Evolutionary conservation across 2,113 vertebrate genomes (phyloP).

Genomic region (Ochotona curzoniae): DNA sequence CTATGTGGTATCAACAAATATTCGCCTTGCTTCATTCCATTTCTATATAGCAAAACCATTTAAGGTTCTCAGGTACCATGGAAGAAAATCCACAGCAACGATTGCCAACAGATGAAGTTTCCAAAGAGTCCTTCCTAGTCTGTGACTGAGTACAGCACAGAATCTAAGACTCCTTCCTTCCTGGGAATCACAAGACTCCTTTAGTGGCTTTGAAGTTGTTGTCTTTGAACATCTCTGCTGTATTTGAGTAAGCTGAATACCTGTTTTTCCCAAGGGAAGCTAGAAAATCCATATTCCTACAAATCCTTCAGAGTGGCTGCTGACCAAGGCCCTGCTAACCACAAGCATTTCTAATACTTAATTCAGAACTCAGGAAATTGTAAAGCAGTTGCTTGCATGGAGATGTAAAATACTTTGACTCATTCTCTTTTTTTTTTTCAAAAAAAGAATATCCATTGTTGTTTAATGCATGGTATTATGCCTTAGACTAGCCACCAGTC

Average conservation of each 20-base stretch:
- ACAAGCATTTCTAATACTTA: not conserved
- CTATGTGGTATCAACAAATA: not conserved
- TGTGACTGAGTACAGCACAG: not conserved
- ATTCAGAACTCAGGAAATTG: not conserved
- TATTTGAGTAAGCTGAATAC: not conserved
- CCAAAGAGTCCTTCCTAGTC: not conserved
- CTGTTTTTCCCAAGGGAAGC: not conserved
- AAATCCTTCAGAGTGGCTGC: not conserved
- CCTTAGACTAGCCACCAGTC: not conserved
- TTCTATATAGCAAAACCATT: not conserved
- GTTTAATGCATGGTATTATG: not conserved
- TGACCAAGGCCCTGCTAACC: not conserved
- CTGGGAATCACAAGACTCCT: not conserved
- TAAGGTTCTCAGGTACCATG: not conserved
- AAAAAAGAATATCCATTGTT: not conserved
- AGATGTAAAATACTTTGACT: not conserved
- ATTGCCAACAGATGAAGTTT: not conserved
- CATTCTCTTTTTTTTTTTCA: not conserved
- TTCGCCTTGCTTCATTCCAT: not conserved
- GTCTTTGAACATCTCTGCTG: not conserved
- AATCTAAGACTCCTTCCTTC: not conserved
- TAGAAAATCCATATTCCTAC: not conserved
- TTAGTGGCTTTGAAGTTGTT: not conserved
- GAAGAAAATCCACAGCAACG: not conserved
- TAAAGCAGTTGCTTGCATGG: not conserved